Evolutionary conservation across 2,888 invertebrate species (phyloP).

Genomic region (Punctoribates punctum): DNA sequence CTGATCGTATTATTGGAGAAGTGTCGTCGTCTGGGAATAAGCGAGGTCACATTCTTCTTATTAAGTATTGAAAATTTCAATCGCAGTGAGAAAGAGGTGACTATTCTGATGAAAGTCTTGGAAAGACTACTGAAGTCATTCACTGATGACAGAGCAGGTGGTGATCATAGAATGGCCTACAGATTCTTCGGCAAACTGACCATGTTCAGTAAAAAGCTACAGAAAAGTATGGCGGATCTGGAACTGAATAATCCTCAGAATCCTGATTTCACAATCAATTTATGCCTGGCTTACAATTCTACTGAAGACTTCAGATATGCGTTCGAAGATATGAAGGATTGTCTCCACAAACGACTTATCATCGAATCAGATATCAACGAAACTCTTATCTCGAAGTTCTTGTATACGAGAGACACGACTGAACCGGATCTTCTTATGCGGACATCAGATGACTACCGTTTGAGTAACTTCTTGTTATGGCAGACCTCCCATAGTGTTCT

Average conservation of each 20-base stretch:
- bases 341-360: constrained; percentile 64
- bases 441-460: constrained; percentile 90
- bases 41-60: no score
- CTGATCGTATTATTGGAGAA: no score
- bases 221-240: constrained; percentile 70
- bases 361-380: constrained; percentile 70
- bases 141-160: no score
- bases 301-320: constrained; percentile 76
- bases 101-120: no score
- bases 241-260: constrained; percentile 75
- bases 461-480: constrained; percentile 94
- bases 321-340: constrained; percentile 65
- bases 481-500: constrained; percentile 77
- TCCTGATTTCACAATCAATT: constrained; percentile 59
- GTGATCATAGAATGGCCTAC: constrained; percentile 77
- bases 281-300: constrained; percentile 65
- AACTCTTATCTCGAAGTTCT: constrained; percentile 68
- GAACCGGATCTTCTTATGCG: constrained; percentile 84
- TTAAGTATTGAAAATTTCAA: no score
- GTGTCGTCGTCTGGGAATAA: no score
- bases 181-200: constrained; percentile 79
- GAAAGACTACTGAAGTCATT: no score
- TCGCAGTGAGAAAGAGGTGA: no score
- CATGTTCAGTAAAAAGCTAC: constrained; percentile 73
- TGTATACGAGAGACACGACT: constrained; percentile 70